A percentile compares a stretch with the other conserved stretches of the same genome.
Evolutionary conservation across 37 sponge, comb jelly and placozoan species (phyloP).

Genomic region (Aphrocallistes beatrix): DNA sequence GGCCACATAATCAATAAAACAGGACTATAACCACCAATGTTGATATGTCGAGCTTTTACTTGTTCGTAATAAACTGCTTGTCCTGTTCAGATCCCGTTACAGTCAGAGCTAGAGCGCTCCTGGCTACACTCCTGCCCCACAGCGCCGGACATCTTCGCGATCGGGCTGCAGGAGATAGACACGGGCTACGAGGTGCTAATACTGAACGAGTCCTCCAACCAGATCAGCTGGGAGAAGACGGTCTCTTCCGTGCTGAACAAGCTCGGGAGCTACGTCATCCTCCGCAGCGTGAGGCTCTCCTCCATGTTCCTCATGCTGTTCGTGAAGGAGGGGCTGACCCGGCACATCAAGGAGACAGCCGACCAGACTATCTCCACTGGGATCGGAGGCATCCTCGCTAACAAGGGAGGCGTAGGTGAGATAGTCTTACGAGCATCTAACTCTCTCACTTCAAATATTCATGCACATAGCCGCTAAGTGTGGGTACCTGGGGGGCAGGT

Average conservation of each 20-base stretch:
- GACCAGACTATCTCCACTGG: not conserved
- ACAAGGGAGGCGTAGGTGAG: conserved; percentile 1
- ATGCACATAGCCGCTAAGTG: too few species aligned
- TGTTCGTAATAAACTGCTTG: too few species aligned
- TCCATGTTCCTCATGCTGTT: conserved; percentile 14
- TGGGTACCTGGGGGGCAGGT: too few species aligned
- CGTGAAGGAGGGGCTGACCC: not conserved
- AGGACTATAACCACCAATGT: too few species aligned
- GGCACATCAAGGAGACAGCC: not conserved
- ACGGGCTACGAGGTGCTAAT: not conserved
- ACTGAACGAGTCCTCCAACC: not conserved
- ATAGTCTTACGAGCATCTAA: too few species aligned
- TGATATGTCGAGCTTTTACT: too few species aligned
- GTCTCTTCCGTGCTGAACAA: not conserved
- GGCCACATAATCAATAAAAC: too few species aligned
- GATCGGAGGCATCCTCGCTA: not conserved
- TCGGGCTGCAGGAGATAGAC: conserved; percentile 9
- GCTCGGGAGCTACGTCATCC: not conserved
- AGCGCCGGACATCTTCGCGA: not conserved
- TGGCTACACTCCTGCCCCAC: not conserved
- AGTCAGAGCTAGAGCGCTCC: not conserved
- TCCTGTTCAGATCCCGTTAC: not conserved
- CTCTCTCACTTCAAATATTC: too few species aligned
- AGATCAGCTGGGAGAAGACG: not conserved
- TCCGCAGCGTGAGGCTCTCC: not conserved